These are phyloP conservation scores for Pyxicephalus adspersus DNA, from an alignment of 2,113 vertebrate genomes.

Conservation along the genomic window DNA sequence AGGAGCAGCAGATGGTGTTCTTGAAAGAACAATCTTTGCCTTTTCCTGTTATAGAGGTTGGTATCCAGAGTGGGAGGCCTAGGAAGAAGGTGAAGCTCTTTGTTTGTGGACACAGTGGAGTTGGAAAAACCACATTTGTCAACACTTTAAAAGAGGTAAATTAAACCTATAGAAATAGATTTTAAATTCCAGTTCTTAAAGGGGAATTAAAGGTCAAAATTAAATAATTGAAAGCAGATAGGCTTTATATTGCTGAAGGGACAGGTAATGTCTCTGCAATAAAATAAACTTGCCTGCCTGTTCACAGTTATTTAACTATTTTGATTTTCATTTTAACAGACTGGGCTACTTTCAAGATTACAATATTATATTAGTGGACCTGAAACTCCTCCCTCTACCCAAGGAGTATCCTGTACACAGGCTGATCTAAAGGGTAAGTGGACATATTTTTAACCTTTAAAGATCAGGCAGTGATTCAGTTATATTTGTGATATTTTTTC, in stretches of 20 bases:
- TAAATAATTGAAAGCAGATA: too few species aligned
- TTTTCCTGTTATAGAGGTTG: not conserved
- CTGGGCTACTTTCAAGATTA: conserved; percentile 11
- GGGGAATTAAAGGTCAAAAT: too few species aligned
- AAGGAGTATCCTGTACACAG: conserved; percentile 38
- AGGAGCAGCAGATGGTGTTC: conserved; percentile 24
- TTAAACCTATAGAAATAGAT: too few species aligned
- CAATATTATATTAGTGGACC: conserved; percentile 15
- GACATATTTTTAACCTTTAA: not conserved
- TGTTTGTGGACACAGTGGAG: conserved; percentile 51
- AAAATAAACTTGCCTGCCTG: too few species aligned
- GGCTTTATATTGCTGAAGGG: too few species aligned
- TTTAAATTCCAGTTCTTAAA: too few species aligned
- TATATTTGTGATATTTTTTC: not conserved
- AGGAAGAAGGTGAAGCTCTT: conserved; percentile 43
- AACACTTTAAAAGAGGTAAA: conserved; percentile 39
- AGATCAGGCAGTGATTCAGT: not conserved
- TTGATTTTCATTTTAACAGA: not conserved
- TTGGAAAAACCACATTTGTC: conserved; percentile 47
- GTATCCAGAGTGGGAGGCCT: not conserved
- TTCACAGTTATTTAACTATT: not conserved
- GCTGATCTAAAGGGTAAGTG: conserved; percentile 35
- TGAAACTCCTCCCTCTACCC: conserved; percentile 30
- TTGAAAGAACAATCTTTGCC: not conserved
- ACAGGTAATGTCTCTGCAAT: too few species aligned